A percentile compares a stretch with the other conserved stretches of the same genome.
Evolutionary conservation across 1,140 invertebrate species (phyloP).

Genomic region (Colletes latitarsis): DNA sequence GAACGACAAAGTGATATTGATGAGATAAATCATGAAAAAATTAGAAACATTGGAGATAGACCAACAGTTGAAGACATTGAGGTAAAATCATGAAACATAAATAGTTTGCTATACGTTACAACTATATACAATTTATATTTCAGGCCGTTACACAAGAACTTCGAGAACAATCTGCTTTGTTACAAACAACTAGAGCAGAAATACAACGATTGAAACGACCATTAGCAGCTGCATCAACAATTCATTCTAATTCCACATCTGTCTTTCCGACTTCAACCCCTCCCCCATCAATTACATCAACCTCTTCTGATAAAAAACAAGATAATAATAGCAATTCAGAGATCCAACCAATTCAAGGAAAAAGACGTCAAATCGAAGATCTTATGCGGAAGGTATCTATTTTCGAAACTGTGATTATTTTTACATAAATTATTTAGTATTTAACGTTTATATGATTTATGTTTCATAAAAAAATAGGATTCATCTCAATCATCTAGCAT

Average conservation of each 20-base stretch:
- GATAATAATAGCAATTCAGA: constrained; percentile 64
- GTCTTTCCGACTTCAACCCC: constrained; percentile 61
- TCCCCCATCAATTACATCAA: constrained; percentile 50
- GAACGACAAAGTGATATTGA: constrained; percentile 67
- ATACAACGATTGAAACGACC: constrained; percentile 75
- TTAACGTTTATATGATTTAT: constrained; percentile 8
- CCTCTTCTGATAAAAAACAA: constrained; percentile 65
- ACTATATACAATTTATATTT: constrained; percentile 10
- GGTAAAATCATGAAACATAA: constrained; percentile 45
- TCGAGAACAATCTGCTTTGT: constrained; percentile 73
- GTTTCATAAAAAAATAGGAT: constrained; percentile 60
- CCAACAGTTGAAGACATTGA: constrained; percentile 71
- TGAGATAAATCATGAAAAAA: constrained; percentile 55
- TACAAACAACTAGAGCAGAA: constrained; percentile 73
- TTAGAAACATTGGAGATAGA: constrained; percentile 49
- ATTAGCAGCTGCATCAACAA: constrained; percentile 25
- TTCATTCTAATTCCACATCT: constrained; percentile 49
- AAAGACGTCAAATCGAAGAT: constrained; percentile 74
- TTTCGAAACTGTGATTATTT: neutral
- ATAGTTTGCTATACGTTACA: neutral
- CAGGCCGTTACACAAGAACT: constrained; percentile 75
- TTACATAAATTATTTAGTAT: neutral
- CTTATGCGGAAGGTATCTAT: constrained; percentile 72
- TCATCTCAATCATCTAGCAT: constrained; percentile 66
- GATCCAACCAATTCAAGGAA: constrained; percentile 64